Evolutionary conservation across 2,113 vertebrate species (phyloP).

Genomic region (Cygnus buccinator): DNA sequence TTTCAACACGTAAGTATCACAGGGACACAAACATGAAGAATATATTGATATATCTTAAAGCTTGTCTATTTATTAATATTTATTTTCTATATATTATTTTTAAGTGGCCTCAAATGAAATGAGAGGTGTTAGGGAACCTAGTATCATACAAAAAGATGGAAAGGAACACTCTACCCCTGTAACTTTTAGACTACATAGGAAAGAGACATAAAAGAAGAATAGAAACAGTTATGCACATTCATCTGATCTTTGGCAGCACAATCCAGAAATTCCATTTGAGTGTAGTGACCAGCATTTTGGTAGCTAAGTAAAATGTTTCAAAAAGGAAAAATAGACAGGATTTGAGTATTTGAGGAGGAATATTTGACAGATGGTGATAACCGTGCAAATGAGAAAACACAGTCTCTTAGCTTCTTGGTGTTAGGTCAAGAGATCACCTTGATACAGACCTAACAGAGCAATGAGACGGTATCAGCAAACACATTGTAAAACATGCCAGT

Average conservation of each 20-base stretch:
- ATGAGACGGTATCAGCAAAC: background rate
- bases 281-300: rapidly evolving
- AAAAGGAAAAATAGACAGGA: background rate
- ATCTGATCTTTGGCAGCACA: background rate
- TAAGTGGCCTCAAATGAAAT: background rate
- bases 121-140: background rate
- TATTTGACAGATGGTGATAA: background rate
- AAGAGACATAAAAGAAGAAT: background rate
- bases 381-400: background rate
- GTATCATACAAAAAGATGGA: background rate
- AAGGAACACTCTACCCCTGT: background rate
- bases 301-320: background rate
- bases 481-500: background rate
- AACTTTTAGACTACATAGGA: background rate
- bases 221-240: background rate
- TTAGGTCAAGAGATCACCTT: background rate
- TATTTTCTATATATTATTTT: background rate
- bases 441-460: background rate
- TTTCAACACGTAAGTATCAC: background rate
- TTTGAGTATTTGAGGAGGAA: background rate
- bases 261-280: background rate
- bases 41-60: background rate
- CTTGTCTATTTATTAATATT: background rate
- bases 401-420: background rate
- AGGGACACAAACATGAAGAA: background rate